Conservation (phyloP, 2,113 vertebrate genomes). For the Sterrhoptilus dennistouni region DNA sequence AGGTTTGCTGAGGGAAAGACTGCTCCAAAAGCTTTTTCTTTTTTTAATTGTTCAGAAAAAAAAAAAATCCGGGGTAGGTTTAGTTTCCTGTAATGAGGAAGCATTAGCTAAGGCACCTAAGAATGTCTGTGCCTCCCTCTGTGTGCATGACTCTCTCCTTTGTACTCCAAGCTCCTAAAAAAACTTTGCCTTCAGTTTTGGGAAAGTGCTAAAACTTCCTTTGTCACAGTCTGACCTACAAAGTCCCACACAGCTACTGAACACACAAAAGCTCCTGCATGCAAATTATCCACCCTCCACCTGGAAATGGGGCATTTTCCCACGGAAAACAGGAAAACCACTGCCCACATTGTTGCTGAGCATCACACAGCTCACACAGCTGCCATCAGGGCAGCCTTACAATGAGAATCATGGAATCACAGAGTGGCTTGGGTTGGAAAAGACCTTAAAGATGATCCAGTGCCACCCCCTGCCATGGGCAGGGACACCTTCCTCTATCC, state of each 20-base stretch:
- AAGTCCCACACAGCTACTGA: neutral
- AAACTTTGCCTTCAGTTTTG: neutral
- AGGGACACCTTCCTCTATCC: neutral
- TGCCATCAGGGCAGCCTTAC: neutral
- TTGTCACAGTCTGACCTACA: neutral
- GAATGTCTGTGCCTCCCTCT: neutral
- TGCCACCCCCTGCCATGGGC: neutral
- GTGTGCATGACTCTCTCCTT: neutral
- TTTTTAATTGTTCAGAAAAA: neutral
- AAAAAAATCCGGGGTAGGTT: neutral
- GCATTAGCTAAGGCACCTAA: neutral
- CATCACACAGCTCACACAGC: neutral
- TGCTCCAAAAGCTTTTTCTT: neutral
- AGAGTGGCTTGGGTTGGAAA: neutral
- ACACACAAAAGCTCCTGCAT: neutral
- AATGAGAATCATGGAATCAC: neutral
- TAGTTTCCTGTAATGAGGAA: neutral
- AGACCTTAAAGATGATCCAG: fast-evolving
- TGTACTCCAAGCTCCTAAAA: neutral
- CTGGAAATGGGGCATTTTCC: neutral
- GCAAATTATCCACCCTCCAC: neutral
- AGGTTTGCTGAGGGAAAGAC: neutral
- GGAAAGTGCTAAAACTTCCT: neutral
- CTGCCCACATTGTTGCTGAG: neutral
- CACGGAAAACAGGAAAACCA: neutral